Evolutionary conservation across 2,888 invertebrate genomes (phyloP).

Genomic region (Rhaphigaster nebulosa): DNA sequence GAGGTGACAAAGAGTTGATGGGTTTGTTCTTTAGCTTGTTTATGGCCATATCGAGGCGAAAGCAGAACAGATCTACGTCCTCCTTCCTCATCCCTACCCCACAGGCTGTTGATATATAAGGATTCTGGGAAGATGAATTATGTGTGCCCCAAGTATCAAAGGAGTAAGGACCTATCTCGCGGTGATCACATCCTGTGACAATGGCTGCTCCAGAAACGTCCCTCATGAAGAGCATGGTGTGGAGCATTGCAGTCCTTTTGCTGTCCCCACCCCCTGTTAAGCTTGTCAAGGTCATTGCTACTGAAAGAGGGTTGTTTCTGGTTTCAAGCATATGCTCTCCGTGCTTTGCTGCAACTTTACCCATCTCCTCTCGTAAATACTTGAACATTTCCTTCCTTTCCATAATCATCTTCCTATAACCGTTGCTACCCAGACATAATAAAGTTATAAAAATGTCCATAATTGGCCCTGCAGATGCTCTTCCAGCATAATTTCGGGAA

Average conservation of each 20-base stretch:
- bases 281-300: constrained; percentile 71
- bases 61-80: constrained; percentile 80
- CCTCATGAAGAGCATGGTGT: constrained; percentile 80
- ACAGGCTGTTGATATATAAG: constrained; percentile 84
- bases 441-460: constrained; percentile 84
- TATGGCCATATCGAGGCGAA: constrained; percentile 75
- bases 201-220: constrained; percentile 82
- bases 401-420: constrained; percentile 75
- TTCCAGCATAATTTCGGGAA: constrained; percentile 80
- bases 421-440: constrained; percentile 77
- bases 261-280: constrained; percentile 67
- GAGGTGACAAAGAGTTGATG: constrained; percentile 67
- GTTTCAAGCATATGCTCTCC: constrained; percentile 75
- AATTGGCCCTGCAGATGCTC: constrained; percentile 80
- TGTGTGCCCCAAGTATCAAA: constrained; percentile 82
- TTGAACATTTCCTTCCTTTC: constrained; percentile 75
- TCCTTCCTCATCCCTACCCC: constrained; percentile 76
- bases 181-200: constrained; percentile 72
- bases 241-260: constrained; percentile 74
- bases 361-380: constrained; percentile 74
- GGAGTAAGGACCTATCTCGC: constrained; percentile 72
- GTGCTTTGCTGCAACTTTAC: constrained; percentile 72
- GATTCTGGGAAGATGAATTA: constrained; percentile 72
- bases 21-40: constrained; percentile 68
- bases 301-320: constrained; percentile 79